Percentiles rank a stretch among this genome's conserved stretches.
These are phyloP conservation scores for Tachina lurida DNA, from an alignment of 2,888 invertebrate species.

Conservation along the genomic window DNA sequence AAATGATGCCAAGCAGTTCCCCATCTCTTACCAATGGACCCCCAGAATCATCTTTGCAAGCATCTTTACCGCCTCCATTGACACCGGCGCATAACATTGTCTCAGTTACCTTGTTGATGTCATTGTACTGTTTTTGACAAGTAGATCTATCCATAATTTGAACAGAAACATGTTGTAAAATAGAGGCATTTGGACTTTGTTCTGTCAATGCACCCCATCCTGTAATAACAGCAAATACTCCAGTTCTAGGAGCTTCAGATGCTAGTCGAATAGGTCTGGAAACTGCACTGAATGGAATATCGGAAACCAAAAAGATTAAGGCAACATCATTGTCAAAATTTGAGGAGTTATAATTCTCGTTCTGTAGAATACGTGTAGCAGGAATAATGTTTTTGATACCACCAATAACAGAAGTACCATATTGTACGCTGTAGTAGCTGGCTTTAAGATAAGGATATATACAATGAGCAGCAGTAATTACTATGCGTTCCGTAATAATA, in stretches of 20 bases:
- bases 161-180: conserved; percentile 76
- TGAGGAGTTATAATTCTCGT: conserved; percentile 51
- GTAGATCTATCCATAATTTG: conserved; percentile 72
- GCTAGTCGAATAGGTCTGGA: conserved; percentile 86
- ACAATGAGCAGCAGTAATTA: conserved; percentile 79
- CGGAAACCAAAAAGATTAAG: conserved; percentile 53
- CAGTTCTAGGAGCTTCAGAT: conserved; percentile 78
- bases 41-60: conserved; percentile 81
- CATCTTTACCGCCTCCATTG: conserved; percentile 78
- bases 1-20: conserved; percentile 78
- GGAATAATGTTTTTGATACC: conserved; percentile 24
- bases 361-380: conserved; percentile 28
- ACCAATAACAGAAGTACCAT: conserved; percentile 52
- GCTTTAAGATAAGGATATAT: conserved; percentile 9
- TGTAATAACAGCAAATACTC: conserved; percentile 73
- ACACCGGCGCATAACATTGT: conserved; percentile 79
- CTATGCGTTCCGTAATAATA: conserved; percentile 73
- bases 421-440: conserved; percentile 52
- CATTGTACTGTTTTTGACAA: conserved; percentile 74
- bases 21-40: conserved; percentile 77
- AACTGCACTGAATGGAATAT: conserved; percentile 40
- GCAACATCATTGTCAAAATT: conserved; percentile 68
- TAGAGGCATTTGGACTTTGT: conserved; percentile 69
- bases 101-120: conserved; percentile 71
- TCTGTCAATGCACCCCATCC: conserved; percentile 78